Evolutionary conservation across 2,113 vertebrate genomes (phyloP).

Genomic region (Coptodon bakossiorum): DNA sequence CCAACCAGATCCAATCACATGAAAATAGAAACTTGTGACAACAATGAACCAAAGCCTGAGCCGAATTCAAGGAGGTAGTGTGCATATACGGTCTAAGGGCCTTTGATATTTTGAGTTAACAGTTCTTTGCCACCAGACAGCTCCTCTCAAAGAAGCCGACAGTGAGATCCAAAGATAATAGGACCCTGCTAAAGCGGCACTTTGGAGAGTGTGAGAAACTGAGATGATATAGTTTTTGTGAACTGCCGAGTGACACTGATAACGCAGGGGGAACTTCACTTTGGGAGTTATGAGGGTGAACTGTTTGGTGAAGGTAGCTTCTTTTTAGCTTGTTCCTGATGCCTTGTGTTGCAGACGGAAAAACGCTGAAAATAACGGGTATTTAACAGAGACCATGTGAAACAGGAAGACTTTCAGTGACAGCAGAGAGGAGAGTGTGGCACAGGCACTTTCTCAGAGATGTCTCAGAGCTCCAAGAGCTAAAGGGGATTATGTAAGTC

Average conservation of each 20-base stretch:
- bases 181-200: not conserved
- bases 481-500: conserved; percentile 59
- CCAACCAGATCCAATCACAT: not conserved
- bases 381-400: not conserved
- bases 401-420: conserved; percentile 15
- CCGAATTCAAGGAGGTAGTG: not conserved
- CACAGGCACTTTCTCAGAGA: conserved; percentile 38
- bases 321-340: not conserved
- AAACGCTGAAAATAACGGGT: not conserved
- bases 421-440: conserved; percentile 25
- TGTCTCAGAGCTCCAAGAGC: conserved; percentile 44
- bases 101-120: conserved; percentile 6
- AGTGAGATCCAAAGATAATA: conserved; percentile 11
- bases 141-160: not conserved
- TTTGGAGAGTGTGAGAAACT: not conserved
- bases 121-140: conserved; percentile 3
- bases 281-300: not conserved
- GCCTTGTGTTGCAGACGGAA: not conserved
- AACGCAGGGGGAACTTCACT: conserved; percentile 36
- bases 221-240: not conserved
- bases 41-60: not conserved
- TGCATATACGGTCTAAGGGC: not conserved
- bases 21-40: not conserved
- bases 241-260: conserved; percentile 34
- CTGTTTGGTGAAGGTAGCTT: not conserved